These are phyloP conservation scores for Polyergus mexicanus DNA, from an alignment of 1,140 invertebrate genomes.

Conservation along the genomic window DNA sequence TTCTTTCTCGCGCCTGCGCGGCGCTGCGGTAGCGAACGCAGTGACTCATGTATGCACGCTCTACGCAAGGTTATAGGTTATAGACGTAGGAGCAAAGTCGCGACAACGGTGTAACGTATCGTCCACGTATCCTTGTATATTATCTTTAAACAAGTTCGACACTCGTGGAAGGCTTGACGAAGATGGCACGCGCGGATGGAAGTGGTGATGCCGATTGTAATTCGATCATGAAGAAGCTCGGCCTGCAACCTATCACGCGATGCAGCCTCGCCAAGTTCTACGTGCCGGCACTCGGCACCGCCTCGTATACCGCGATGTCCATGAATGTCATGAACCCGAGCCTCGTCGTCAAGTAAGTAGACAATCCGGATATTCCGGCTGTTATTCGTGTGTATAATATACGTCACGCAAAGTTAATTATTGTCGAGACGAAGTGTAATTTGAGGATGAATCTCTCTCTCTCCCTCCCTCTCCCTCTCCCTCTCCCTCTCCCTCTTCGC, in stretches of 20 bases:
- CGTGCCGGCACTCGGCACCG: slow-evolving; percentile 88
- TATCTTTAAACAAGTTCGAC: no score
- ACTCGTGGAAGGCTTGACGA: slow-evolving; percentile 3
- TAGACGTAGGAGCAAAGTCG: not conserved
- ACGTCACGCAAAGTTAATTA: no score
- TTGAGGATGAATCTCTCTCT: not conserved
- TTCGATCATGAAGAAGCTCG: slow-evolving; percentile 83
- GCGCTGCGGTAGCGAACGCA: not conserved
- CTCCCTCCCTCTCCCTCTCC: not conserved
- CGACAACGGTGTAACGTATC: not conserved
- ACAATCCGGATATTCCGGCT: not conserved
- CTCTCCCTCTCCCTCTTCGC: not conserved
- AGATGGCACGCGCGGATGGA: slow-evolving; percentile 73
- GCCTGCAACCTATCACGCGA: slow-evolving; percentile 87
- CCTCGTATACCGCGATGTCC: slow-evolving; percentile 88
- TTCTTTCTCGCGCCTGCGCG: not conserved
- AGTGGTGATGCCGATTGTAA: slow-evolving; percentile 43
- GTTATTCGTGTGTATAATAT: not conserved
- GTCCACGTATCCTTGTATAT: not conserved
- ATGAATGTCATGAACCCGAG: slow-evolving; percentile 90
- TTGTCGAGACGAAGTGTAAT: no score
- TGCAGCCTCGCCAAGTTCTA: slow-evolving; percentile 89
- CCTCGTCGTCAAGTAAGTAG: slow-evolving; percentile 87
- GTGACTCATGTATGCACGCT: not conserved
- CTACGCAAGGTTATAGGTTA: no score